Base-by-base conservation (phyloP, 1,140 invertebrate genomes). In the Cyclargus thomasi region DNA sequence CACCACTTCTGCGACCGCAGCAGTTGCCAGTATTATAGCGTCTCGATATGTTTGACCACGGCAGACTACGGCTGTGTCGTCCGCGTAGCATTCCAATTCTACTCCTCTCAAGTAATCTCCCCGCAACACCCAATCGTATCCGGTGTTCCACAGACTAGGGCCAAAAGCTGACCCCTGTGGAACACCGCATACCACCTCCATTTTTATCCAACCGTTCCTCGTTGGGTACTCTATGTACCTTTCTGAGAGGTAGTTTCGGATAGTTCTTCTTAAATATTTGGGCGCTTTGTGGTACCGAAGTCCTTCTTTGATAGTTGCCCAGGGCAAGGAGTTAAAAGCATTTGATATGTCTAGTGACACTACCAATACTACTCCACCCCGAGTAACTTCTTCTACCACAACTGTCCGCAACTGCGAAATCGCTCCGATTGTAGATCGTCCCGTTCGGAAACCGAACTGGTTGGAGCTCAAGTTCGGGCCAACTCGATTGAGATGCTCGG, bases 371-470 rank as follows among this genome's bases (percentile, higher is more conserved):
- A n/a, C n/a, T n/a, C n/a, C n/a, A n/a, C n/a, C 63, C 6, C 22
- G 53, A 16, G 63, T 14, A 0, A 22, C 47, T 35, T n/a, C 67
- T 2, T 63, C 53, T 23, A 22, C 53, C 2, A 63, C 17, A 17
- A 35, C 14, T 29, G 11, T 16, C 4, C 47, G 47, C n/a, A 53
- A 14, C 5, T 17, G 47, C n/a, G n/a, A 5, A 14, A 53, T 17
- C 3, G 47, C 47, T 6, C 47, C 47, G n/a, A 53, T 14, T 14
- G 47, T 53, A 6, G 47, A 53, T 17, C 11, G 3, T 7, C 11
- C 47, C 3, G 11, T 16, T 14, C n/a, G 47, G n/a, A 63, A 63
- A 3, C 62, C 62, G 62, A 63, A 63, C 16, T 63, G 62, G n/a
- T 17, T 17, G 22, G 21, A 14, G n/a, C 22, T 17, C 29, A 63